Conservation (phyloP, 1,140 invertebrate species). For the Littorina saxatilis region DNA sequence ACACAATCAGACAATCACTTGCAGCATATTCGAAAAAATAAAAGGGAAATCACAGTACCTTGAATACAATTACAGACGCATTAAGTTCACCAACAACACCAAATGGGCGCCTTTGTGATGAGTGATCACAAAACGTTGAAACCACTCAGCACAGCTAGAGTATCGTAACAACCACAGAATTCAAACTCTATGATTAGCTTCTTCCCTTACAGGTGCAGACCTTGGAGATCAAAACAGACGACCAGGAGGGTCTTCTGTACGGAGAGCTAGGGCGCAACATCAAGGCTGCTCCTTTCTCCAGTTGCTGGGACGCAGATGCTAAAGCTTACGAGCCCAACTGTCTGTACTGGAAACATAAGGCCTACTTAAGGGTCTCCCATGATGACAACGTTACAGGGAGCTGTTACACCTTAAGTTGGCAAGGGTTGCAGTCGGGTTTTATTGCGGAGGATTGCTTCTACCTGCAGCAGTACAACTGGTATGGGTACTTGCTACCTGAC, state of each 20-base stretch:
- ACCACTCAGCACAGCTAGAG: too few species aligned
- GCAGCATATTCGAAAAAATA: too few species aligned
- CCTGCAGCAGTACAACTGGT: conserved; percentile 52
- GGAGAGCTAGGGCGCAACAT: conserved; percentile 49
- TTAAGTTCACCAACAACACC: too few species aligned
- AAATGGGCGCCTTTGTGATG: too few species aligned
- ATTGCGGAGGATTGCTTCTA: conserved; percentile 54
- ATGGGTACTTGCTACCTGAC: conserved; percentile 40
- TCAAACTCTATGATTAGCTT: too few species aligned
- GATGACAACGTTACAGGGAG: conserved; percentile 36
- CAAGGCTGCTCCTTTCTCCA: conserved; percentile 46
- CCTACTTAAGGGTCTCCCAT: conserved; percentile 38
- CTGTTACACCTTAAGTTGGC: conserved; percentile 50
- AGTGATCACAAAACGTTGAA: too few species aligned
- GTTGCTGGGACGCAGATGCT: conserved; percentile 40
- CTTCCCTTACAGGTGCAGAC: conserved; percentile 37
- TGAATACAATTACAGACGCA: too few species aligned
- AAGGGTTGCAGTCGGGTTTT: conserved; percentile 36
- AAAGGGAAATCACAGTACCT: too few species aligned
- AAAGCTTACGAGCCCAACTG: conserved; percentile 42
- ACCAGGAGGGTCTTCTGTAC: conserved; percentile 48
- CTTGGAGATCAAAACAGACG: conserved; percentile 46
- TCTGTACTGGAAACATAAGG: conserved; percentile 49
- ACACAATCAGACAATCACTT: too few species aligned
- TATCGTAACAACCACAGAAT: too few species aligned